phyloP scores from a whole-genome alignment of 1,140 invertebrate genomes.

The Sitophilus oryzae region DNA sequence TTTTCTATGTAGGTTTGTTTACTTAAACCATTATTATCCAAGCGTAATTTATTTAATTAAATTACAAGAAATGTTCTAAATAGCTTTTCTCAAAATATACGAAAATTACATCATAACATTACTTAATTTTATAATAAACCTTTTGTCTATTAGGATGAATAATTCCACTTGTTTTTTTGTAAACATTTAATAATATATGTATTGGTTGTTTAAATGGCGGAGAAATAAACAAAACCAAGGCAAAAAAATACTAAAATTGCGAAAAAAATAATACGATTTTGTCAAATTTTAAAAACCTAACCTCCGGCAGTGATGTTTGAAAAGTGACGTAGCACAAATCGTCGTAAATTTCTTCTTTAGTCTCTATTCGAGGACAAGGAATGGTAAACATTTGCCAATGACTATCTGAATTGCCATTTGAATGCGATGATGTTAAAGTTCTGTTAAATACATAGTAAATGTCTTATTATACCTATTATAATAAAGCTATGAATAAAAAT shows the following conservation, averaged over 20 bases:
- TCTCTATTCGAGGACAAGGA: slow-evolving; percentile 52
- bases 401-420: slow-evolving; percentile 40
- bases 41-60: no score
- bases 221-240: neutral
- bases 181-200: no score
- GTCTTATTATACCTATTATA: no score
- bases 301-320: slow-evolving; percentile 58
- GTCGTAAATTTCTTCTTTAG: slow-evolving; percentile 77
- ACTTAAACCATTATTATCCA: no score
- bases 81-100: no score
- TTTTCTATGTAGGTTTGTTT: no score
- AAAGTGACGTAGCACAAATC: slow-evolving; percentile 82
- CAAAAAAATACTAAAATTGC: neutral
- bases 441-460: slow-evolving; percentile 10
- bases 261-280: slow-evolving; percentile 11
- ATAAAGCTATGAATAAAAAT: no score
- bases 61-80: no score
- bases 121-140: no score
- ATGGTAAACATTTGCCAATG: slow-evolving; percentile 61
- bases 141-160: no score
- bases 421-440: slow-evolving; percentile 24
- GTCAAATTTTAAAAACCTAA: slow-evolving; percentile 31
- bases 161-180: no score
- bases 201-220: no score
- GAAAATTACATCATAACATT: neutral